Evolutionary conservation across 2,797 vertebrate species (phyloP).

Genomic region (Aldrovandia affinis): DNA sequence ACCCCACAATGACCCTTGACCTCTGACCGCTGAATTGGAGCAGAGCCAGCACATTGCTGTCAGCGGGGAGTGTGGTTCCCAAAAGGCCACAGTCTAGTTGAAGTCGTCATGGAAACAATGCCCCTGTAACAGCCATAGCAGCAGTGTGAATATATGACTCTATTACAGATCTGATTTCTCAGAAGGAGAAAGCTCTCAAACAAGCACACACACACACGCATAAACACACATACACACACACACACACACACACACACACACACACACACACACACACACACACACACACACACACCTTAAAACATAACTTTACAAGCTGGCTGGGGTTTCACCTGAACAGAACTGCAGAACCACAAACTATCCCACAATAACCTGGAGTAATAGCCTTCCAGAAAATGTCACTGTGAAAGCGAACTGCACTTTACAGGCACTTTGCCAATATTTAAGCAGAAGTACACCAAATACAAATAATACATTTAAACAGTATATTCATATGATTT

Average conservation of each 20-base stretch:
- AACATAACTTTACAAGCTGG: neutral
- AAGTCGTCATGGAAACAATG: neutral
- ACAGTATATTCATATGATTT: too few species aligned
- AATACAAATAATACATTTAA: neutral
- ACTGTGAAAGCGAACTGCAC: neutral
- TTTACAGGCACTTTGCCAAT: neutral
- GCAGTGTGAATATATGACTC: constrained; percentile 23
- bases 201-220: neutral
- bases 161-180: constrained; percentile 42
- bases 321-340: neutral
- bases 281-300: neutral
- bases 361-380: neutral
- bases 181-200: constrained; percentile 14
- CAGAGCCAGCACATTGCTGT: neutral
- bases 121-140: neutral
- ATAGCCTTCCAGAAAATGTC: neutral
- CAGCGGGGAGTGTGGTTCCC: neutral
- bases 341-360: neutral
- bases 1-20: neutral
- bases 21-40: neutral
- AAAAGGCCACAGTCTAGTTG: neutral
- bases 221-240: neutral
- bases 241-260: neutral
- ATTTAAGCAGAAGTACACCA: neutral
- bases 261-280: too few species aligned